Evolutionary conservation across 2,797 vertebrate genomes (phyloP).

Genomic region (Erpetoichthys calabaricus): DNA sequence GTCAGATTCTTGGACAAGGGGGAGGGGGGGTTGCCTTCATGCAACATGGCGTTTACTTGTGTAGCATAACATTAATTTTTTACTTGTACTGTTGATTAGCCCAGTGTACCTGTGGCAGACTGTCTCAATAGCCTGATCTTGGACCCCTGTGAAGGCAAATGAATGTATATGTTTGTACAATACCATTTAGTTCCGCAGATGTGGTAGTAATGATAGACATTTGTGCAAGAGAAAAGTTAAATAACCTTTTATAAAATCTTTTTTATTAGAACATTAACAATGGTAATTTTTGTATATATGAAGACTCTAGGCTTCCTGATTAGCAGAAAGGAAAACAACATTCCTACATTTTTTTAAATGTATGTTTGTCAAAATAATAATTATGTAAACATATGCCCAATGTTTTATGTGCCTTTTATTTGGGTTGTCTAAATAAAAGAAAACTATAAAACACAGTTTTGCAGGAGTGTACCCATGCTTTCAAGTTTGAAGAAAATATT

Average conservation of each 20-base stretch:
- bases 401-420: constrained; percentile 97
- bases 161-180: constrained; percentile 84
- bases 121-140: constrained; percentile 40
- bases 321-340: constrained; percentile 95
- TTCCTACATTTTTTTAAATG: constrained; percentile 94
- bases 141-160: constrained; percentile 53
- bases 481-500: too few species aligned
- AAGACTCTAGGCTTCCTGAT: constrained; percentile 90
- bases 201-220: constrained; percentile 81
- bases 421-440: constrained; percentile 98
- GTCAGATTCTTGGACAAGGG: too few species aligned
- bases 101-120: background rate
- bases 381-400: constrained; percentile 92
- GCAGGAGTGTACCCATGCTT: too few species aligned
- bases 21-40: too few species aligned
- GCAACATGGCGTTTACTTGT: too few species aligned
- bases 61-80: too few species aligned
- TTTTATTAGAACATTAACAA: constrained; percentile 99
- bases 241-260: constrained; percentile 95
- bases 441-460: constrained; percentile 45
- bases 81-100: too few species aligned
- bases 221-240: constrained; percentile 64
- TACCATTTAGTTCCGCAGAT: constrained; percentile 76
- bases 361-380: constrained; percentile 91
- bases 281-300: constrained; percentile 96